Percentiles rank a stretch among this genome's conserved stretches.
Evolutionary conservation across 2,113 vertebrate genomes (phyloP).

Genomic region (Propithecus coquereli): DNA sequence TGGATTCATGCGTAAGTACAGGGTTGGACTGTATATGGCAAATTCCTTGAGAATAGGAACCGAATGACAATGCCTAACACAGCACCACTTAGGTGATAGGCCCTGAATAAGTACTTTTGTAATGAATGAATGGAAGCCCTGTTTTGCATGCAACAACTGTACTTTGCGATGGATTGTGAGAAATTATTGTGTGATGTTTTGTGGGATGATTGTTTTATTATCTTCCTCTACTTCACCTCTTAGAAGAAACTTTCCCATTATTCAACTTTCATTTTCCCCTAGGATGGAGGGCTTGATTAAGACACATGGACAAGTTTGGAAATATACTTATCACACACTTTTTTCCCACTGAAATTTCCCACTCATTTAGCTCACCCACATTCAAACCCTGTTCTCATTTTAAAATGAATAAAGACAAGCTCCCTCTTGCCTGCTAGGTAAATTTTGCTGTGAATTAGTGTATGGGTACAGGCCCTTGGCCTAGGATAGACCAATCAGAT

Average conservation of each 20-base stretch:
- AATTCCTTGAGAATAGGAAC: not conserved
- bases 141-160: not conserved
- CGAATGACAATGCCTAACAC: fast-evolving
- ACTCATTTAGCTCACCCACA: not conserved
- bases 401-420: not conserved
- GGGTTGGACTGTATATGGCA: not conserved
- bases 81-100: not conserved
- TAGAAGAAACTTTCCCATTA: not conserved
- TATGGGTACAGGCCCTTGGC: not conserved
- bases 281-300: not conserved
- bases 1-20: not conserved
- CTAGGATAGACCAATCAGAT: not conserved
- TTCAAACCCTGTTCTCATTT: not conserved
- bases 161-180: not conserved
- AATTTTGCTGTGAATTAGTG: not conserved
- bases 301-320: not conserved
- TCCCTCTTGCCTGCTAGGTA: no score
- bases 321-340: not conserved
- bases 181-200: not conserved
- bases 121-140: not conserved
- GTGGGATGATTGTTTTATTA: not conserved
- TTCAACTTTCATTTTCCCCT: not conserved
- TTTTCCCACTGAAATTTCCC: not conserved
- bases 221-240: not conserved
- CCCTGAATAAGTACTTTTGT: not conserved